phyloP scores from a whole-genome alignment of 2,797 vertebrate species.

The Acanthornis magna region DNA sequence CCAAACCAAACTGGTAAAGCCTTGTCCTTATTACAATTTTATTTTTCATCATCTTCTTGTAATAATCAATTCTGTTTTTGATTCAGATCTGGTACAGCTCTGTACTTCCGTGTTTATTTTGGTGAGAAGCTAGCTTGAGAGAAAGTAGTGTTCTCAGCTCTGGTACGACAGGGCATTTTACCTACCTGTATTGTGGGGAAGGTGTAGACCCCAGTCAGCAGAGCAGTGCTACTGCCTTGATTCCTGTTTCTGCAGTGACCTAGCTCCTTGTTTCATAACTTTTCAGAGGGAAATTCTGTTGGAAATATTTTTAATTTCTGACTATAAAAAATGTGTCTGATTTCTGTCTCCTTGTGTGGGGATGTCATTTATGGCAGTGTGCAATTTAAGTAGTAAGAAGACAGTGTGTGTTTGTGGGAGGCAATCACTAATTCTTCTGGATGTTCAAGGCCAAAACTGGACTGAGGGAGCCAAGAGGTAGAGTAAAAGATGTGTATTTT shows the following conservation, averaged over 20 bases:
- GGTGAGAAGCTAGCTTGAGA: background rate
- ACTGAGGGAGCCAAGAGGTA: background rate
- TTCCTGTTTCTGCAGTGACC: background rate
- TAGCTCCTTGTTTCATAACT: background rate
- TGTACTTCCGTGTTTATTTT: background rate
- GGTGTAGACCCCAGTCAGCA: background rate
- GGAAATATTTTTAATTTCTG: background rate
- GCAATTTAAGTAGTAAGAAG: background rate
- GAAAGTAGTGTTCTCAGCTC: background rate
- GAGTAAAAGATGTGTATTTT: background rate
- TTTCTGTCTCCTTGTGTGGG: background rate
- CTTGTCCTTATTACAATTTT: background rate
- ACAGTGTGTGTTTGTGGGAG: background rate
- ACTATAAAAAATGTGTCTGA: background rate
- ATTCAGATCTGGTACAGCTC: background rate
- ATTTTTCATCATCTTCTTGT: background rate
- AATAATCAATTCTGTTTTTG: background rate
- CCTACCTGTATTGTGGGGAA: background rate
- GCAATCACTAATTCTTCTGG: background rate
- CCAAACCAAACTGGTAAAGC: slow-evolving; percentile 84
- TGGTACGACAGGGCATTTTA: background rate
- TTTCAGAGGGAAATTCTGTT: background rate
- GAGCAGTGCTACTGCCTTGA: background rate
- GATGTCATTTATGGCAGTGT: background rate
- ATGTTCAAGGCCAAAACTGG: background rate